Conservation (phyloP, 2,797 vertebrate genomes). For the Amniataba percoides region DNA sequence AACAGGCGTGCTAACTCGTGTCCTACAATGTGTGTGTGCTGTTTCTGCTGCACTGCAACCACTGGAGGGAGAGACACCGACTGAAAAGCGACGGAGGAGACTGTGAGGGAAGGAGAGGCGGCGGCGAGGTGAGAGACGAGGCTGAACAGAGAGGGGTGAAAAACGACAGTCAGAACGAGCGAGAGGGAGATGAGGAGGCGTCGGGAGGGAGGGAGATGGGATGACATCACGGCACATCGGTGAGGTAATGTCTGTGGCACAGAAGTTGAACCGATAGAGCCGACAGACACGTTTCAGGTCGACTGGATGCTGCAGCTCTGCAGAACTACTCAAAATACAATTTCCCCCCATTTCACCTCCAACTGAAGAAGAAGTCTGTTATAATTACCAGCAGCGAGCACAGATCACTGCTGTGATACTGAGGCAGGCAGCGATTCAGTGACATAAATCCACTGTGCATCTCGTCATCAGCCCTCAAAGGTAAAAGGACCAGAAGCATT, state of each 20-base stretch:
- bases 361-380: not conserved
- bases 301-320: not conserved
- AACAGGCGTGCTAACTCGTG: not conserved
- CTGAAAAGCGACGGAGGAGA: not conserved
- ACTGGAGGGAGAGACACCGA: not conserved
- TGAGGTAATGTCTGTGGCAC: constrained; percentile 60
- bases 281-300: not conserved
- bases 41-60: not conserved
- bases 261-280: constrained; percentile 44
- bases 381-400: not conserved
- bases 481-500: not conserved
- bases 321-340: not conserved
- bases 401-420: not conserved
- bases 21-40: not conserved
- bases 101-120: not conserved
- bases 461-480: not conserved
- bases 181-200: not conserved
- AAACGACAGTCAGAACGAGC: not conserved
- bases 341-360: not conserved
- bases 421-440: not conserved
- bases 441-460: not conserved
- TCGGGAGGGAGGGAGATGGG: constrained; percentile 20
- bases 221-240: constrained; percentile 50
- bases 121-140: constrained; percentile 2
- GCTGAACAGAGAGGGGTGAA: not conserved